Evolutionary conservation across 2,113 vertebrate genomes (phyloP), one percentile per base, ranked within the genome.

Genomic region (Tetraodon nigroviridis): DNA sequence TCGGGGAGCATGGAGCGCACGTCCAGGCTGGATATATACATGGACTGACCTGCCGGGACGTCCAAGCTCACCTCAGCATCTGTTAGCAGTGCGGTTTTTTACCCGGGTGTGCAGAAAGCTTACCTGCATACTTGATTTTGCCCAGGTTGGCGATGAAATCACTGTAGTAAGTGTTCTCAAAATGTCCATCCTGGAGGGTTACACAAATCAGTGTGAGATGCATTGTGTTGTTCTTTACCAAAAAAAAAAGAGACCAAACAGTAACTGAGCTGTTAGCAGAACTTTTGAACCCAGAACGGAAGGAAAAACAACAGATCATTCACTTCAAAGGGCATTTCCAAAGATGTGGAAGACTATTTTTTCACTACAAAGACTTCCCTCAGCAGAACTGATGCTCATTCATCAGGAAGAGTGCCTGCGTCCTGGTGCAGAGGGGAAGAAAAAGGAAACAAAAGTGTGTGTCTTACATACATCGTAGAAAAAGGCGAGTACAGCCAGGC

Each of bases 141-240:
- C 55, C 79, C 87, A 98, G 60, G 61, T 89, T 93, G 66, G 86
- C 86, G 51, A 97, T 91, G 62, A 99, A 92, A 22, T 90, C 78
- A 0, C 90, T 95, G 79, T 97, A 99, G 80, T 97, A 95, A 0
- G 91, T 92, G 59, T 99, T 99, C 78, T 97, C 95, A 11, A 90
- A 89, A 45, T 92, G 83, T 0, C 92, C 89, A 0, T 90, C 90
- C 96, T 98, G 64, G 50, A 86, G 70, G 67, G 4, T 61, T 42
- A 67, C 5, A 55, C 63, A 65, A 69, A 32, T 1, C 2, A 46
- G 47, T 27, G 46, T 66, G 14, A 72, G n/a, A 53, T 2, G 3
- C 1, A 12, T 37, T 37, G 32, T 11, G 32, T 37, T 37, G 32
- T 37, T 37, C 32, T 37, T 37, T 7, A 37, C 32, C n/a, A n/a